Conservation (phyloP, 1,140 invertebrate species). For the Zaprionus tsacasi region DNA sequence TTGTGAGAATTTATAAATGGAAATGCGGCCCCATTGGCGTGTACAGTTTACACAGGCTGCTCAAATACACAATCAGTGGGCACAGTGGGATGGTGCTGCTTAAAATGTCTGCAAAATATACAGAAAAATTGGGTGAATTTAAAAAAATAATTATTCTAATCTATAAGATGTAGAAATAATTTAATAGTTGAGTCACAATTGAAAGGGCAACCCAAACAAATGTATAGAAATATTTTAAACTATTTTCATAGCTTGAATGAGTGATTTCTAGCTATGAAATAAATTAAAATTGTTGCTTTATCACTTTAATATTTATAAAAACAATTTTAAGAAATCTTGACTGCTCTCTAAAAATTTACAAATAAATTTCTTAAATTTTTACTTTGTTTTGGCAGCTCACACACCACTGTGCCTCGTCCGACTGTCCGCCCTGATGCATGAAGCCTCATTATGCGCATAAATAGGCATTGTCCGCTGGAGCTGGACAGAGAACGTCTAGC, state of each 20-base stretch:
- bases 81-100: slow-evolving; percentile 11
- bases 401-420: slow-evolving; percentile 18
- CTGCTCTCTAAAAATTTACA: too few relatives aligned
- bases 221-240: too few relatives aligned
- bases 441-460: slow-evolving; percentile 71
- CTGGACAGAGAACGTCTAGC: slow-evolving; percentile 37
- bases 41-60: slow-evolving; percentile 10
- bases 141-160: background rate
- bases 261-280: too few relatives aligned
- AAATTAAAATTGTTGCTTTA: too few relatives aligned
- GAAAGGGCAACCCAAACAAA: too few relatives aligned
- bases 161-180: background rate
- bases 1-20: slow-evolving; percentile 72
- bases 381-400: background rate
- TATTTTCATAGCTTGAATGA: too few relatives aligned
- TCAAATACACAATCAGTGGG: slow-evolving; percentile 4
- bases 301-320: too few relatives aligned
- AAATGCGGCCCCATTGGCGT: slow-evolving; percentile 54
- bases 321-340: too few relatives aligned
- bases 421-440: slow-evolving; percentile 61
- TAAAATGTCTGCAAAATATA: background rate
- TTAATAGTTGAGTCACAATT: too few relatives aligned
- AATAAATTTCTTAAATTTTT: background rate
- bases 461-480: slow-evolving; percentile 53
- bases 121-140: too few relatives aligned